phyloP scores from a whole-genome alignment of 2,888 invertebrate species.

The Agrochola circellaris region DNA sequence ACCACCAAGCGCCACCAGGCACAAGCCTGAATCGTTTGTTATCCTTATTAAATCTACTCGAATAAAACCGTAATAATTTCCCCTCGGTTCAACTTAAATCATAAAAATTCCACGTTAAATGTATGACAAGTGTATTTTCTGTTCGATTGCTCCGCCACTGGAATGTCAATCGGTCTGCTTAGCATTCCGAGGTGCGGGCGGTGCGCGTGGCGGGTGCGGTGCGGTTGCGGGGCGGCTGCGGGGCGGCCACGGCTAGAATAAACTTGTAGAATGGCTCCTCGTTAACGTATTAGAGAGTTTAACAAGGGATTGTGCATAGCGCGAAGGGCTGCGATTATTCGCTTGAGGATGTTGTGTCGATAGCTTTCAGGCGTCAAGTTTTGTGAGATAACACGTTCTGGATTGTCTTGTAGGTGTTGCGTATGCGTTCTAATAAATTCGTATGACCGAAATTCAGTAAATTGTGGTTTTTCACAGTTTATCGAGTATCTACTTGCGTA shows the following conservation, averaged over 20 bases:
- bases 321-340: conserved; percentile 55
- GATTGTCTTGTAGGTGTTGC: conserved; percentile 1
- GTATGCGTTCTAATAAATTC: not conserved
- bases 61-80: conserved; percentile 65
- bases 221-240: conserved; percentile 33
- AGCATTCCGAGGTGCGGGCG: conserved; percentile 70
- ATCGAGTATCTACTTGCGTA: too few species aligned
- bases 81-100: conserved; percentile 72
- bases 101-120: conserved; percentile 84
- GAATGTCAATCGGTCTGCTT: conserved; percentile 82
- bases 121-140: conserved; percentile 88
- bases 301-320: conserved; percentile 57
- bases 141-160: conserved; percentile 81
- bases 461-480: not conserved
- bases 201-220: conserved; percentile 53
- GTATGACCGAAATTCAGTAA: not conserved
- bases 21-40: conserved; percentile 42
- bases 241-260: conserved; percentile 65
- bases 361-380: conserved; percentile 19
- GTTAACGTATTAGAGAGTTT: conserved; percentile 81
- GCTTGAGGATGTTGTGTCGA: conserved; percentile 40
- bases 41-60: conserved; percentile 59
- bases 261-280: conserved; percentile 77
- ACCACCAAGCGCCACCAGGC: conserved; percentile 39
- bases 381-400: not conserved